These are phyloP conservation scores for Thymelicus sylvestris DNA, from an alignment of 2,888 invertebrate species.

Conservation along the genomic window DNA sequence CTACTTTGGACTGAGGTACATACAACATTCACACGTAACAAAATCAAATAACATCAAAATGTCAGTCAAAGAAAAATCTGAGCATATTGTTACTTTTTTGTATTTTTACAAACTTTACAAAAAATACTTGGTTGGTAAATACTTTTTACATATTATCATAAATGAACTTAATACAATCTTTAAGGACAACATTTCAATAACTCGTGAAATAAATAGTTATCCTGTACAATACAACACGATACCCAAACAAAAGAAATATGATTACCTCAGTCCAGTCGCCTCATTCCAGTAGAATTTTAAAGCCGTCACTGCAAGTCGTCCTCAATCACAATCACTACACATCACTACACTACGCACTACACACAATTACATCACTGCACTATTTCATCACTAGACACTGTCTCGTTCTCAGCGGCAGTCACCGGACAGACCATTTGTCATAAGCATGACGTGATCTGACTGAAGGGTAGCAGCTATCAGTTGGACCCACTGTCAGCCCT, in stretches of 20 bases:
- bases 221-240: no score
- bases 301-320: background rate
- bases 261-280: background rate
- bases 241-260: background rate
- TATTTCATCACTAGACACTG: constrained; percentile 13
- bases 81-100: no score
- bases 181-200: no score
- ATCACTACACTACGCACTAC: background rate
- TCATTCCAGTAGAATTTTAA: background rate
- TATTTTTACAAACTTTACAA: no score
- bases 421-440: constrained; percentile 31
- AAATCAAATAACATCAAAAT: no score
- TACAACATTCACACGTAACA: no score
- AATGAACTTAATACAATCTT: no score
- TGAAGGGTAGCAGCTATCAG: constrained; percentile 42
- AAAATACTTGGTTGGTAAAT: no score
- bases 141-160: no score
- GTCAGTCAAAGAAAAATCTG: no score
- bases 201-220: no score
- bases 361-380: constrained; percentile 18
- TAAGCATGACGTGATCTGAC: constrained; percentile 31
- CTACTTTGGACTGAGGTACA: no score
- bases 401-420: background rate
- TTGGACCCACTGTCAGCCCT: constrained; percentile 40
- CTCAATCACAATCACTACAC: background rate